These are phyloP conservation scores for Desmophyllum pertusum DNA, from an alignment of 92 coral and sea anemone species.

Conservation along the genomic window DNA sequence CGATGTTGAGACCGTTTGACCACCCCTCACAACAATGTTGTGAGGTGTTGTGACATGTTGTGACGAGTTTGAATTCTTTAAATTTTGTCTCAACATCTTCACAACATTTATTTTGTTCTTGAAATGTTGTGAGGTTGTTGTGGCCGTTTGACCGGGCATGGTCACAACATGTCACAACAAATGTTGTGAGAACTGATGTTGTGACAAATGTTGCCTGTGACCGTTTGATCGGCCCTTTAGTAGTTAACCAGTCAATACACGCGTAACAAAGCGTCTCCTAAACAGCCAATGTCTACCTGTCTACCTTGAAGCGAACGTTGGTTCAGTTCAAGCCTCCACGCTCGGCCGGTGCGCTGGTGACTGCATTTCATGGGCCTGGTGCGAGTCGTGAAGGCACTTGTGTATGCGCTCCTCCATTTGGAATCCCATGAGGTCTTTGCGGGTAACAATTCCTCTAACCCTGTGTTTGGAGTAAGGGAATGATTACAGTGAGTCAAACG, in stretches of 20 bases:
- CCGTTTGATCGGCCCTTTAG: too few relatives aligned
- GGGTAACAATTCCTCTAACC: conserved; percentile 85
- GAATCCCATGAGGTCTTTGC: conserved; percentile 98
- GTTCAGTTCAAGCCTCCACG: conserved; percentile 21
- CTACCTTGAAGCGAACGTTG: background rate
- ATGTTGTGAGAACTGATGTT: too few relatives aligned
- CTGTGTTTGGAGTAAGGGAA: conserved; percentile 25
- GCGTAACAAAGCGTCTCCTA: background rate
- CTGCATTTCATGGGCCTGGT: conserved; percentile 60
- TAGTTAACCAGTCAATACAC: background rate
- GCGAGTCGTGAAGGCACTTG: conserved; percentile 57
- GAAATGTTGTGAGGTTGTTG: too few relatives aligned
- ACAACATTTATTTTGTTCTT: too few relatives aligned
- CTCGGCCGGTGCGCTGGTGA: conserved; percentile 24
- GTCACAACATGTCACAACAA: too few relatives aligned
- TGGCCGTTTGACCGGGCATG: too few relatives aligned
- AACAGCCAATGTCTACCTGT: background rate
- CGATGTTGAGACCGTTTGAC: too few relatives aligned
- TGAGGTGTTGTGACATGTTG: too few relatives aligned
- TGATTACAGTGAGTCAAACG: background rate
- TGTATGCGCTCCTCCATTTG: conserved; percentile 90
- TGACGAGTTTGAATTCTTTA: too few relatives aligned
- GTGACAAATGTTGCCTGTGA: too few relatives aligned
- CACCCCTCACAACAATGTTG: too few relatives aligned
- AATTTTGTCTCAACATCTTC: too few relatives aligned